Evolutionary conservation across 1,140 invertebrate species (phyloP), one percentile per base, ranked within the genome.

Genomic region (Drosophila obscura): DNA sequence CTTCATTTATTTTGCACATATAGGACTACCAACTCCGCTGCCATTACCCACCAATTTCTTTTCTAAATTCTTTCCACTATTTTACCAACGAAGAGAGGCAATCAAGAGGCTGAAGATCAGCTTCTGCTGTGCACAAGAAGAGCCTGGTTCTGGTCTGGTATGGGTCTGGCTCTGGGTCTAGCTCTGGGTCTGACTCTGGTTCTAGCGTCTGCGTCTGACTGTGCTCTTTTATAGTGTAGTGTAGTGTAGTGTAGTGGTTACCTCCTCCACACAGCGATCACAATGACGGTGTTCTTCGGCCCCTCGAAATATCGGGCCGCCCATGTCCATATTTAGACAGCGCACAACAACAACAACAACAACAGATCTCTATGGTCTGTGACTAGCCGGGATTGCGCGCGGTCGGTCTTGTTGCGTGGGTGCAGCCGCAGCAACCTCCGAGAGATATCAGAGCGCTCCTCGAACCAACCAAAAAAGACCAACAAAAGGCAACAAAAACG

Each of bases 321-420:
- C 80, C 80, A 84, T 83, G 77, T 77, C 68, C 81, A 77, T 84
- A 84, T 75, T 79, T 84, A 64, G 80, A 71, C 65, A 62, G 51
- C 49, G 31, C 35, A 62, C 64, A 71, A 69, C 39, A 43, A 19
- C 41, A 19, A 62, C 64, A 71, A 69, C 39, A 43, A 19, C 41
- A 19, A 1, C 19, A 19, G 46, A 46, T 44, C 57, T 57, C 55
- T 53, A 35, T 53, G 51, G 39, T 22, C 31, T 41, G 4, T 11
- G 56, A 58, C 50, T 39, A 62, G 66, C 64, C 66, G 48, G 66
- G 64, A 69, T 69, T 69, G 53, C 43, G 60, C 4, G 63, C 26
- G 52, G 11, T 53, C 15, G 65, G 53, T 58, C 51, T 55, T 51
- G 57, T 50, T 73, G 82, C 84, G 82, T 87, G 82, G 82, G 82